Evolutionary conservation across 2,113 vertebrate genomes (phyloP), one percentile per base, ranked within the genome.

Genomic region (Rhabdornis inornatus): DNA sequence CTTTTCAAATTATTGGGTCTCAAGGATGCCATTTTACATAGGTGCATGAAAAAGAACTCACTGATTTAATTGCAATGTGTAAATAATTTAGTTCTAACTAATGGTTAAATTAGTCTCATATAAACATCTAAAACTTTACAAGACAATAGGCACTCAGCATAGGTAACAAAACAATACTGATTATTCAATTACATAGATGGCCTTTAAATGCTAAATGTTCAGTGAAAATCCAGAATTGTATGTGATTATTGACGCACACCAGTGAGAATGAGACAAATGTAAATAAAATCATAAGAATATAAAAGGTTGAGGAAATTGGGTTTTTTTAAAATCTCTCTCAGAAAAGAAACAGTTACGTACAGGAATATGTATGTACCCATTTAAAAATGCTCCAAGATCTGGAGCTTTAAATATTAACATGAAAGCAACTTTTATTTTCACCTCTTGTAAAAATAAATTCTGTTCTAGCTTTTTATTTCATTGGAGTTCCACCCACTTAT

Each of bases 391-490:
- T 72, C 68, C 21, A 18, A 49, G 33, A 56, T 28, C 30, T 69
- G 63, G 33, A 87, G 87, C 57, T 61, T 24, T 69, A 87, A 71
- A 70, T 65, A 50, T 70, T 94, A 84, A 87, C 18, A 64, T 78
- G 57, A 91, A 89, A 91, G 25, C 15, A 49, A 42, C 64, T 82
- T 95, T 87, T 45, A 82, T 92, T 95, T 92, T 92, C 35, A 45
- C 40, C n/a, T 92, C 25, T 84, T 82, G 42, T 56, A 72, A 82
- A 91, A 92, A 91, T 92, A 27, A 92, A 55, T 78, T 76, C 49
- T 89, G 49, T 60, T 95, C 44, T 70, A 82, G 52, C 30, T 94
- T 90, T 90, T 87, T 85, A 77, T 91, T 92, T 95, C 59, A 88
- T 15, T 87, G 53, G 81, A 72, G 50, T 91, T 90, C 91, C 82